phyloP scores from a whole-genome alignment of 2,113 vertebrate genomes.

The Antigone vipio region DNA sequence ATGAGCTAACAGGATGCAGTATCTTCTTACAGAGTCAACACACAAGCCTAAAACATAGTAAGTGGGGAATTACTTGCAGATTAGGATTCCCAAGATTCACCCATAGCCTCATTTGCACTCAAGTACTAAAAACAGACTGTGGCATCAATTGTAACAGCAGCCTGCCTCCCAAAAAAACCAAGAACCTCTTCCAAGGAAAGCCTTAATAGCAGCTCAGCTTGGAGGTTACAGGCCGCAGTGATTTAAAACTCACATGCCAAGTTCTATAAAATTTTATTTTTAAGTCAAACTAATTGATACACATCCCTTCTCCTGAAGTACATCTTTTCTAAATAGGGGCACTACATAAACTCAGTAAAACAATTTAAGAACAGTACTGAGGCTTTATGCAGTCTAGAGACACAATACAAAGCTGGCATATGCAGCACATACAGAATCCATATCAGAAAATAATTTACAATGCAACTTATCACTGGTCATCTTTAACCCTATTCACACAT shows the following conservation, averaged over 20 bases:
- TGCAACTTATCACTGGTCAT: background rate
- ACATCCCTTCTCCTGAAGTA: background rate
- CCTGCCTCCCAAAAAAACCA: background rate
- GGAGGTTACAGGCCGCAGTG: background rate
- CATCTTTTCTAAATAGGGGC: background rate
- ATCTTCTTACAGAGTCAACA: background rate
- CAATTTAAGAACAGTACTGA: background rate
- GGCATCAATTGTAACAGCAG: background rate
- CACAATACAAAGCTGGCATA: background rate
- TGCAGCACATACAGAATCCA: accelerated
- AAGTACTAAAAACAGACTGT: conserved; percentile 4
- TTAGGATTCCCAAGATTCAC: background rate
- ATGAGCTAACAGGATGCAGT: background rate
- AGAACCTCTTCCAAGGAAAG: background rate
- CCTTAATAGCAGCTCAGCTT: background rate
- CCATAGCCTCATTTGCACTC: background rate
- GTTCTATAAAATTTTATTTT: background rate
- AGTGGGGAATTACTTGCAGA: background rate
- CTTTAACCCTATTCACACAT: background rate
- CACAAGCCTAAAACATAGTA: background rate
- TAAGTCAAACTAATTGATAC: background rate
- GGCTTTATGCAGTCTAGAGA: background rate
- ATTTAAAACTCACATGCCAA: background rate
- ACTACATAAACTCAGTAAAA: background rate
- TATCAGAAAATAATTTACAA: background rate